phyloP scores from a whole-genome alignment of 2,888 invertebrate genomes.

The Cheilosia scutellata region DNA sequence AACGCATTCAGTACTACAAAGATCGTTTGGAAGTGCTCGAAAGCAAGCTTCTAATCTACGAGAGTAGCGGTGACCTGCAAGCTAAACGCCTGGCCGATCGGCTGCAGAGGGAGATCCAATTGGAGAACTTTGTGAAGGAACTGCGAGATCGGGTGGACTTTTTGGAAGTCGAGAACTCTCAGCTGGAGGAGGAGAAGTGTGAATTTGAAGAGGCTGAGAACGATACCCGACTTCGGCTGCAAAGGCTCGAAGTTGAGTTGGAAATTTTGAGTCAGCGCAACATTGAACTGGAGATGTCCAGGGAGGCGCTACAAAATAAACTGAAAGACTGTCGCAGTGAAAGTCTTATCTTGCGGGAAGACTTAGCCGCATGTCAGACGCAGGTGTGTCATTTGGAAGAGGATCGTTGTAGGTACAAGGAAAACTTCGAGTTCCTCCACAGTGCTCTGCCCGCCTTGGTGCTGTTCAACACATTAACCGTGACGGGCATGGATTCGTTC shows the following conservation, averaged over 20 bases:
- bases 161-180: constrained; percentile 87
- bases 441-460: constrained; percentile 80
- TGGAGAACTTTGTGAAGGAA: constrained; percentile 84
- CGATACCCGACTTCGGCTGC: constrained; percentile 86
- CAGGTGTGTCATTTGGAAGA: constrained; percentile 81
- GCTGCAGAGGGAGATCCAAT: constrained; percentile 87
- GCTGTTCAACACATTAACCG: constrained; percentile 77
- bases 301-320: constrained; percentile 86
- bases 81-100: constrained; percentile 87
- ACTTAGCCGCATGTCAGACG: constrained; percentile 81
- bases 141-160: constrained; percentile 85
- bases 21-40: constrained; percentile 88
- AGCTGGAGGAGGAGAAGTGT: constrained; percentile 89
- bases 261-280: constrained; percentile 85
- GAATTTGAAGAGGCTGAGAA: constrained; percentile 91
- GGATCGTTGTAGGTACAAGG: constrained; percentile 82
- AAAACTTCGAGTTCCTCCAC: constrained; percentile 80
- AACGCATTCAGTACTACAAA: constrained; percentile 88
- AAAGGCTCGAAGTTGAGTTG: constrained; percentile 87
- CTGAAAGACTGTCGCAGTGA: constrained; percentile 84
- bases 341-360: constrained; percentile 81
- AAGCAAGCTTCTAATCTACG: constrained; percentile 88
- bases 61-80: constrained; percentile 87
- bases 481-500: constrained; percentile 38
- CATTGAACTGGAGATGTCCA: constrained; percentile 86